Conservation (phyloP, 2,113 vertebrate genomes). For the Anguilla rostrata region DNA sequence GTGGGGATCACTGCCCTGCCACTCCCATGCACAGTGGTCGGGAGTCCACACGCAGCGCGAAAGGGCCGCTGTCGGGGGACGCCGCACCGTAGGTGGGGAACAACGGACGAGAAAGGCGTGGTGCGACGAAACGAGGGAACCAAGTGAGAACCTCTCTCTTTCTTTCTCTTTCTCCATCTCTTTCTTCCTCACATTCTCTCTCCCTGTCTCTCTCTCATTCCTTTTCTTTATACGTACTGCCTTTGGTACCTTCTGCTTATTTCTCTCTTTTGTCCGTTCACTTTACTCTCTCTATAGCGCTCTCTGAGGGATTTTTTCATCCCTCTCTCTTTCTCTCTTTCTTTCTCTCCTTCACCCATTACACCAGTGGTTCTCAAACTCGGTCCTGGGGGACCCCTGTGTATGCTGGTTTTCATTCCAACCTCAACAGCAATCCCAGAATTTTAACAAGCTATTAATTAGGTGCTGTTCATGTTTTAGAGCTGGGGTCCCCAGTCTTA, state of each 20-base stretch:
- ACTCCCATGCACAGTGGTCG: too few species aligned
- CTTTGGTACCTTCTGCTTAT: background rate
- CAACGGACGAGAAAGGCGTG: constrained; percentile 84
- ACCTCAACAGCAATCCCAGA: too few species aligned
- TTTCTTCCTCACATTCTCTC: background rate
- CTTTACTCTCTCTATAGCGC: constrained; percentile 12
- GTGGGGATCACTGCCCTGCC: too few species aligned
- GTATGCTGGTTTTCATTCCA: too few species aligned
- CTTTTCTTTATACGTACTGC: too few species aligned
- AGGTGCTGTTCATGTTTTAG: too few species aligned
- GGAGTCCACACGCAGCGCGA: too few species aligned
- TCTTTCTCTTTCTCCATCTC: background rate
- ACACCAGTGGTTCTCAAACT: background rate
- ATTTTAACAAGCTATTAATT: too few species aligned
- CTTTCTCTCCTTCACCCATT: background rate
- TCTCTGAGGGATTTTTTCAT: background rate
- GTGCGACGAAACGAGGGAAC: constrained; percentile 80
- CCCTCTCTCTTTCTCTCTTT: rapidly evolving
- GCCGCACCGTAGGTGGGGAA: too few species aligned
- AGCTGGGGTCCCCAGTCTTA: too few species aligned
- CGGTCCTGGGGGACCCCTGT: too few species aligned
- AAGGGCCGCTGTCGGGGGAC: too few species aligned
- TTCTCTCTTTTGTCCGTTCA: background rate
- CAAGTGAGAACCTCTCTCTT: constrained; percentile 73
- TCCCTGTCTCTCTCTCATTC: background rate